Base-by-base conservation (phyloP, 2,797 vertebrate species). In the Trichosurus vulpecula region DNA sequence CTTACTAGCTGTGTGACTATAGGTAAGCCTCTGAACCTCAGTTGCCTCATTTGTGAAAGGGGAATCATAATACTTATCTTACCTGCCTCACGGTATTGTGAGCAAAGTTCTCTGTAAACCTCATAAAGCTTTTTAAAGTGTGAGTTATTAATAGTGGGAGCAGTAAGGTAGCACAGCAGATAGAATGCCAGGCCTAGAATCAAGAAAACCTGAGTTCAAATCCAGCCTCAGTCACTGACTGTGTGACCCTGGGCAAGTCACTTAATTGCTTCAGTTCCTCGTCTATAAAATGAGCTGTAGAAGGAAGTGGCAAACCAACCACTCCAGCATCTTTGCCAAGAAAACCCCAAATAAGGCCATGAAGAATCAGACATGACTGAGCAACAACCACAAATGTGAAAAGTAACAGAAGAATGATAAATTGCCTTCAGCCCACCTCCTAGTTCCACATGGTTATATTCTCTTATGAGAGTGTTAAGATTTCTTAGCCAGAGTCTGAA, bases 371-470 rank as follows among this genome's bases (percentile, higher is more conserved):
- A 87, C 22, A 11, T 87, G 74, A 51, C 41, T 47, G 41, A 87
- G 27, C n/a, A 47, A 87, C 41, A 41, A 19, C 35, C 47, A 27
- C 74, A 47, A 51, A 87, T 87, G 51, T 87, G 47, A 47, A 87
- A 47, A 87, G 74, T 87, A 47, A 11, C 90, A 54, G 13, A 93
- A 61, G 89, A 97, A 94, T 91, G 81, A 92, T 57, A 95, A 54
- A 96, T 96, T n/a, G 31, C 89, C 93, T 93, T 96, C n/a, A 95
- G 66, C 52, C 55, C 90, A 89, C n/a, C 35, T 95, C 0, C 95
- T 95, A 52, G 91, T 6, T 96, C 31, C 16, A 13, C 13, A 22
- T 11, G 35, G 95, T 92, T 93, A 95, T 87, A 10, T 47, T 87
- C 22, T 81, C 41, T 47, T 81, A 94, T 81, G 95, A 90, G 54